Evolutionary conservation across 2,888 invertebrate species (phyloP).

Genomic region (Stegana nigrithorax): DNA sequence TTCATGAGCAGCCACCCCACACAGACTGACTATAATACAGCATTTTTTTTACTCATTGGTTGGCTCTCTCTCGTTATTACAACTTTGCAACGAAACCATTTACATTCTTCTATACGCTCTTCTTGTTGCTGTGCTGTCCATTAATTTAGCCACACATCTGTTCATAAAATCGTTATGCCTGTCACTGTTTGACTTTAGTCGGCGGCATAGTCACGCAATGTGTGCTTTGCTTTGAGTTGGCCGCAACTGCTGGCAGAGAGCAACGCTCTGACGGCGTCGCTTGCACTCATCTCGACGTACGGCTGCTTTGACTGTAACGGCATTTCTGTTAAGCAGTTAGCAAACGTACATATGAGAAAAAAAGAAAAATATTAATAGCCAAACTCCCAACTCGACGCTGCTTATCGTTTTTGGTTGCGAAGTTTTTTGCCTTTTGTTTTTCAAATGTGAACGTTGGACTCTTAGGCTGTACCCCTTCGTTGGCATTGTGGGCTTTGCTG

Average conservation of each 20-base stretch:
- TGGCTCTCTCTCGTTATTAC: constrained; percentile 40
- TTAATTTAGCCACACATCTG: constrained; percentile 60
- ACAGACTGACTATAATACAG: background rate
- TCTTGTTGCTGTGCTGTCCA: constrained; percentile 46
- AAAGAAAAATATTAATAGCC: constrained; percentile 16
- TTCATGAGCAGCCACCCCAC: background rate
- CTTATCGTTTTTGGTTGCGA: background rate
- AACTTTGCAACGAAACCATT: too few relatives aligned
- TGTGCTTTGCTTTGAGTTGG: background rate
- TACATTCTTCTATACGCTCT: too few relatives aligned
- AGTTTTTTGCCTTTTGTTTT: constrained; percentile 7
- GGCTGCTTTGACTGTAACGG: constrained; percentile 4
- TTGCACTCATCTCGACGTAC: background rate
- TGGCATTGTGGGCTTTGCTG: background rate
- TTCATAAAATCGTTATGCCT: constrained; percentile 60
- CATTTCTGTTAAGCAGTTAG: constrained; percentile 12
- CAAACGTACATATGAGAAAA: too few relatives aligned
- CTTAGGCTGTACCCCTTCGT: background rate
- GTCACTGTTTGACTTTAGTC: constrained; percentile 49
- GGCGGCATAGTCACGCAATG: constrained; percentile 6
- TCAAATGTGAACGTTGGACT: constrained; percentile 10
- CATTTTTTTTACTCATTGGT: background rate
- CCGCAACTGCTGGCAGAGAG: background rate
- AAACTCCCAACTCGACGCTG: background rate
- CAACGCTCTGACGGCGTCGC: background rate